Percentiles rank a stretch among this genome's conserved stretches.
Conservation (phyloP, 2,888 invertebrate species). For the Melangyna quadrimaculata region DNA sequence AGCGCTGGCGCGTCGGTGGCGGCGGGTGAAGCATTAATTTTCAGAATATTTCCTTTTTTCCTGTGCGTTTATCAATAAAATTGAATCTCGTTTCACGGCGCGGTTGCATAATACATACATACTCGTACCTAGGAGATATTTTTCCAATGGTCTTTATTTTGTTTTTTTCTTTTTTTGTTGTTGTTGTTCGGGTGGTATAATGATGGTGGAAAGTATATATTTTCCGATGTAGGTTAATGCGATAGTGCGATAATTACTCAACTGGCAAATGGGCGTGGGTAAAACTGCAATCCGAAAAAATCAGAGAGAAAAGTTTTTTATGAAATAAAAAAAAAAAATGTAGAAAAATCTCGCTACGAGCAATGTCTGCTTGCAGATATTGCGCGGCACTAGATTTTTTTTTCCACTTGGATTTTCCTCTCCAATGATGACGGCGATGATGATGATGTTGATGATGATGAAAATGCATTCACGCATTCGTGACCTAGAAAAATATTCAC, state of each 20-base stretch:
- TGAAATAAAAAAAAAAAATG: conserved; percentile 28
- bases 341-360: conserved; percentile 17
- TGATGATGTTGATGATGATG: conserved; percentile 53
- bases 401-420: conserved; percentile 20
- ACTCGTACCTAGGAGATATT: conserved; percentile 9
- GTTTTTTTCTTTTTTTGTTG: too few species aligned
- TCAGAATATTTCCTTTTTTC: conserved; percentile 7
- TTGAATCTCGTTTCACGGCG: conserved; percentile 26
- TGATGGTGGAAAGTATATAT: conserved; percentile 52
- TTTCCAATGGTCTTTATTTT: background rate
- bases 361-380: conserved; percentile 66
- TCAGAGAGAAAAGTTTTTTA: background rate
- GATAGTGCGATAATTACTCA: conserved; percentile 71
- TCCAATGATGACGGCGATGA: conserved; percentile 17
- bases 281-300: conserved; percentile 48
- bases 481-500: conserved; percentile 69
- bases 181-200: conserved; percentile 26
- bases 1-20: background rate
- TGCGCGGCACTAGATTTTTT: conserved; percentile 24
- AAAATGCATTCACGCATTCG: conserved; percentile 69
- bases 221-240: conserved; percentile 67
- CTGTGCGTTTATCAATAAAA: conserved; percentile 48
- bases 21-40: conserved; percentile 15
- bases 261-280: conserved; percentile 70
- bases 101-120: conserved; percentile 46